Evolutionary conservation across 2,797 vertebrate species (phyloP).

Genomic region (Gobionotothen gibberifrons): DNA sequence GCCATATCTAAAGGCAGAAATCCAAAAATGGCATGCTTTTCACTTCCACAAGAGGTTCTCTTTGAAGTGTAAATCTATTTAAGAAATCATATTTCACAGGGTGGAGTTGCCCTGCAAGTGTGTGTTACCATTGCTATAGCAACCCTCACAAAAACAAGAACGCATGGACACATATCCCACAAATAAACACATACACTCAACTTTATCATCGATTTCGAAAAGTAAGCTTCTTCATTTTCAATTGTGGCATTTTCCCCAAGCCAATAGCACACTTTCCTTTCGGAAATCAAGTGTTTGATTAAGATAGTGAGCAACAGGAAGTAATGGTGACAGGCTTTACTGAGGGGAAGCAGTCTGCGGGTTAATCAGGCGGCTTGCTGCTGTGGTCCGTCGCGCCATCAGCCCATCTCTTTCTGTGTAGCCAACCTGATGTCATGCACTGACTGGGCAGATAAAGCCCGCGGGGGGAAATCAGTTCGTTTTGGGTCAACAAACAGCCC

Average conservation of each 20-base stretch:
- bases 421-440: conserved; percentile 81
- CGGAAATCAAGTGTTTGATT: conserved; percentile 87
- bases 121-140: conserved; percentile 56
- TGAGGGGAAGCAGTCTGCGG: conserved; percentile 77
- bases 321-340: conserved; percentile 79
- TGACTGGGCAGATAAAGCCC: conserved; percentile 80
- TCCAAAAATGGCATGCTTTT: conserved; percentile 45
- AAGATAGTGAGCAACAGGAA: conserved; percentile 88
- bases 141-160: conserved; percentile 49
- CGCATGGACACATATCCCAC: conserved; percentile 25
- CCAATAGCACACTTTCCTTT: conserved; percentile 75
- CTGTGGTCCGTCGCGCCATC: conserved; percentile 66
- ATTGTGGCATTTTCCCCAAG: conserved; percentile 51
- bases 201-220: conserved; percentile 50
- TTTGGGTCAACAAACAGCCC: conserved; percentile 85
- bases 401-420: conserved; percentile 68
- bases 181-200: conserved; percentile 25
- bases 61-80: conserved; percentile 77
- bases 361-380: conserved; percentile 73
- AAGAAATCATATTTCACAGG: conserved; percentile 74
- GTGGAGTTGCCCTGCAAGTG: conserved; percentile 48
- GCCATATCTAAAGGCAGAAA: conserved; percentile 54
- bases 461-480: conserved; percentile 80
- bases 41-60: conserved; percentile 54
- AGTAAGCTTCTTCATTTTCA: conserved; percentile 40